Evolutionary conservation across 2,113 vertebrate species (phyloP), one percentile per base, ranked within the genome.

Genomic region (Pangasianodon gigas): DNA sequence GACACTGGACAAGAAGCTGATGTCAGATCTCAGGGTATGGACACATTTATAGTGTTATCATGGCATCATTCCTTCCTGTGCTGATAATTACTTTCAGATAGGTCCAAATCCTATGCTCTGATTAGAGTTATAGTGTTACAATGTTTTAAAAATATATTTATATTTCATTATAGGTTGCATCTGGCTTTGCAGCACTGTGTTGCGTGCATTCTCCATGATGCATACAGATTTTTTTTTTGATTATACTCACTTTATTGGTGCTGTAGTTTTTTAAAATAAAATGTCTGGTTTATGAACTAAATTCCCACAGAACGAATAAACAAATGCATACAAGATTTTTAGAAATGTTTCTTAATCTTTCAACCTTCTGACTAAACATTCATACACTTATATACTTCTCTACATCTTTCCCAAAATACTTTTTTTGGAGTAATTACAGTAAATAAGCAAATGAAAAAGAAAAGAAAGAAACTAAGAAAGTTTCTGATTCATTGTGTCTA

Each of bases 1-100:
- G 94, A 99, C 98, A 0, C 93, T 99, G 89, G 98, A 99, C 92
- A 99, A 99, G 97, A 99, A 99, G 93, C 96, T 99, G 87, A 99
- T 99, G 98, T 99, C 98, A 0, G 98, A 99, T 92, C 96, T 99
- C 86, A 96, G 98, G 96, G 98, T 99, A 94, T 92, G 95, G 89
- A n/a, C 75, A 46, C 24, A 69, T 77, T 77, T n/a, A 67, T 1
- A 46, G 8, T 24, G 29, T 19, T 29, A 13, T n/a, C 8, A 29
- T 37, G 29, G n/a, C 7, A 8, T 16, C 48, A 29, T 54, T 82
- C 4, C 1, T 75, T 83, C 52, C 8, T 83, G 18, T 83, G 11
- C 0, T 58, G 18, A 82, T n/a, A 51, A n/a, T 16, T 79, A 79
- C 44, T 1, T 79, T 48, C 14, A 29, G 11, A 79, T 46, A 26